Evolutionary conservation across 2,113 vertebrate species (phyloP), one percentile per base, ranked within the genome.

Genomic region (Pygoscelis antarcticus): DNA sequence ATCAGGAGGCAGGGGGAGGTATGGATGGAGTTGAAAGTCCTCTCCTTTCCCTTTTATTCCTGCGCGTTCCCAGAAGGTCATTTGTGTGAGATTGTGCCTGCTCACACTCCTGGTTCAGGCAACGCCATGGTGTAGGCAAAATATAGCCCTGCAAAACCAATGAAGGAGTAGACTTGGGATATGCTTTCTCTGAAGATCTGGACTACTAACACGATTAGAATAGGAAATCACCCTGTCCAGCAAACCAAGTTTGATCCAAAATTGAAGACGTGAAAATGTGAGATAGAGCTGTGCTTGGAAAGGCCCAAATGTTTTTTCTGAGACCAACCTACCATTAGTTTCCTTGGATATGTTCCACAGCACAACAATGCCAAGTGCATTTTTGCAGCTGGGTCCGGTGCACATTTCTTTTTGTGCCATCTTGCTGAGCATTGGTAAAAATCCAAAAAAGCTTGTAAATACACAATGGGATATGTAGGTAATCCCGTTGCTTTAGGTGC

Each of bases 401-500:
- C 60, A 49, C 3, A 42, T 42, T 42, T 3, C 65, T 66, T 26
- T 61, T 60, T 19, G 60, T 76, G 69, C 54, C 74, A 70, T 85
- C 83, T 54, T 96, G 57, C 83, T 69, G 29, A 93, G 60, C 36
- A 2, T 49, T 96, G 92, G 84, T 95, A 6, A 30, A 83, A 70
- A 82, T 96, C 81, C 94, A 96, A 29, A 47, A 72, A 23, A 21
- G 13, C 93, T 87, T 96, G 91, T 97, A 89, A 88, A 49, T 55
- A 44, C 81, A 91, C 74, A 26, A 7, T 27, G 29, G 42, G 42
- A 8, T 72, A 1, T 90, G 78, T 42, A 82, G 62, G 66, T 94
- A 94, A 95, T 94, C 91, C 83, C 58, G 62, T 85, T 95, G 91
- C 69, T 89, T 66, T 83, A 44, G 89, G 83, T 58, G 70, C 47